phyloP scores from a whole-genome alignment of 2,888 invertebrate species.

The Lydus trimaculatus region DNA sequence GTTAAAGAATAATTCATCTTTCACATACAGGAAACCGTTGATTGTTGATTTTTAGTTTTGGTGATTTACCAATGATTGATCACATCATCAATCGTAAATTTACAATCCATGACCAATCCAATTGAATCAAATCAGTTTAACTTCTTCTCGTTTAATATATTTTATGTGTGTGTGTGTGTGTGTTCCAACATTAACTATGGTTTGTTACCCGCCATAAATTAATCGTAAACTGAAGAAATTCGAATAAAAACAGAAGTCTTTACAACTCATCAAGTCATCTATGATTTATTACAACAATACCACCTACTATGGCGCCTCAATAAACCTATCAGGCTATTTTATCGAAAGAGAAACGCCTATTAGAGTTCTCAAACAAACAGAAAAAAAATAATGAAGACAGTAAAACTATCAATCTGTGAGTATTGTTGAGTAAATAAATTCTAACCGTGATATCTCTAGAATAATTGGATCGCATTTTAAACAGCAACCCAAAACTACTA shows the following conservation, averaged over 20 bases:
- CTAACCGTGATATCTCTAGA: constrained; percentile 37
- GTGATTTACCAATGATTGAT: neutral
- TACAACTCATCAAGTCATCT: constrained; percentile 37
- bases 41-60: neutral
- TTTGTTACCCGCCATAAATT: constrained; percentile 23
- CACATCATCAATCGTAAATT: neutral
- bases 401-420: constrained; percentile 38
- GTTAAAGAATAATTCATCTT: neutral
- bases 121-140: neutral
- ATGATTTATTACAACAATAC: constrained; percentile 34
- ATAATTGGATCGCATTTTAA: constrained; percentile 52
- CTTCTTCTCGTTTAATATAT: neutral
- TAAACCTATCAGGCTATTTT: constrained; percentile 11
- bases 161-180: too few relatives aligned
- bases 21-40: neutral
- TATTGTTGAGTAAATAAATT: constrained; percentile 42
- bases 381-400: neutral
- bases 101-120: neutral
- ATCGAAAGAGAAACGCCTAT: constrained; percentile 9
- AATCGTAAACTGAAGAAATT: constrained; percentile 27
- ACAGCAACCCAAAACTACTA: constrained; percentile 29
- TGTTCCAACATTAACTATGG: neutral
- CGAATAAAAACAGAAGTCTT: constrained; percentile 39
- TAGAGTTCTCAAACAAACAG: neutral
- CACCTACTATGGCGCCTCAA: constrained; percentile 30